Evolutionary conservation across 2,113 vertebrate species (phyloP).

Genomic region (Oreochromis tanganicae): DNA sequence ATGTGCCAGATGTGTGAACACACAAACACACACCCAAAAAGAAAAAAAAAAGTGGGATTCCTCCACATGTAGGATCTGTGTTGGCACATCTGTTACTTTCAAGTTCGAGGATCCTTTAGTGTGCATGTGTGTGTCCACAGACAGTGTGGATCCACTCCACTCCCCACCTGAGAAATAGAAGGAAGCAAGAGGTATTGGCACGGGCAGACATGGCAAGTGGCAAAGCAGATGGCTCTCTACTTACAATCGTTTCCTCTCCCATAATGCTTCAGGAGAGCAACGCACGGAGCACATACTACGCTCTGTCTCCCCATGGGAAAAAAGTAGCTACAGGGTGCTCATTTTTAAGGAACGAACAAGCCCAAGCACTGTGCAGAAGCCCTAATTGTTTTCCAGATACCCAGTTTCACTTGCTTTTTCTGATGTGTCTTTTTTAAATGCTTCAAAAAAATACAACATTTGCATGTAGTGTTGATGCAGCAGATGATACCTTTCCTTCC

Average conservation of each 20-base stretch:
- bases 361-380: neutral
- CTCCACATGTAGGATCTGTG: neutral
- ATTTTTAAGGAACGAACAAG: conserved; percentile 52
- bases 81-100: conserved; percentile 58
- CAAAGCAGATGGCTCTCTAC: conserved; percentile 72
- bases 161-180: conserved; percentile 58
- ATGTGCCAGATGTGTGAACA: neutral
- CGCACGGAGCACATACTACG: conserved; percentile 24
- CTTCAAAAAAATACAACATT: neutral
- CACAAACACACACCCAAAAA: neutral
- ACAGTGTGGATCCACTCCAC: conserved; percentile 31
- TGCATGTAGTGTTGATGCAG: neutral
- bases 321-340: conserved; percentile 43
- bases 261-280: conserved; percentile 58
- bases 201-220: conserved; percentile 58
- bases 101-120: neutral
- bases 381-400: conserved; percentile 62
- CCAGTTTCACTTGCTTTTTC: neutral
- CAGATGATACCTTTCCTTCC: conserved; percentile 41
- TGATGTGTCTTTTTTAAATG: neutral
- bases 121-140: neutral
- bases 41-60: neutral
- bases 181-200: conserved; percentile 50
- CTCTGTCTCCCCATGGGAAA: conserved; percentile 41
- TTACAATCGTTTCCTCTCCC: conserved; percentile 64